Percentiles rank a stretch among this genome's conserved stretches.
Conservation (phyloP, 2,797 vertebrate genomes). For the Acanthiza pusilla region DNA sequence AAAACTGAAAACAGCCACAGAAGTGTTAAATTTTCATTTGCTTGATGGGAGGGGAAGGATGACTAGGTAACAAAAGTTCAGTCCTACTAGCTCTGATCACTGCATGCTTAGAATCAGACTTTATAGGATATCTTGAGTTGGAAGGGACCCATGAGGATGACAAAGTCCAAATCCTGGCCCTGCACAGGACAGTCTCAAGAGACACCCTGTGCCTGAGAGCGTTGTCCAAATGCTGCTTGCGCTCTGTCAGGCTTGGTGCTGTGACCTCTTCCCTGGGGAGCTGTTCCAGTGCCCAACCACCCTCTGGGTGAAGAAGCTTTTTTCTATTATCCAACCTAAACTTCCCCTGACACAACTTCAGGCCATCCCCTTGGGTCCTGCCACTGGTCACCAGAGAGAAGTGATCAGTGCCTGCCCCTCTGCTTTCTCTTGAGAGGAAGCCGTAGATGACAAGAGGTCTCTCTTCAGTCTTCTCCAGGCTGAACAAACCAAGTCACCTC, state of each 20-base stretch:
- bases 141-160: background rate
- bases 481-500: background rate
- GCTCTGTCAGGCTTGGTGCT: background rate
- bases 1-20: background rate
- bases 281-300: background rate
- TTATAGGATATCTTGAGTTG: background rate
- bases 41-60: background rate
- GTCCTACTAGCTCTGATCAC: background rate
- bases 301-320: background rate
- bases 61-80: background rate
- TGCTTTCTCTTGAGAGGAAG: background rate
- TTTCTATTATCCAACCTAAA: background rate
- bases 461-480: background rate
- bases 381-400: background rate
- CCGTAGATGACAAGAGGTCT: background rate
- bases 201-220: background rate
- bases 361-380: background rate
- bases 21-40: background rate
- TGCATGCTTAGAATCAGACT: background rate
- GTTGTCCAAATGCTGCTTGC: background rate
- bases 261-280: background rate
- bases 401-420: background rate
- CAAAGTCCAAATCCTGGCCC: background rate
- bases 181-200: background rate
- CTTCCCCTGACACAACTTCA: background rate